These are phyloP conservation scores for Hephaestus fuliginosus DNA, from an alignment of 2,797 vertebrate species.

Conservation along the genomic window DNA sequence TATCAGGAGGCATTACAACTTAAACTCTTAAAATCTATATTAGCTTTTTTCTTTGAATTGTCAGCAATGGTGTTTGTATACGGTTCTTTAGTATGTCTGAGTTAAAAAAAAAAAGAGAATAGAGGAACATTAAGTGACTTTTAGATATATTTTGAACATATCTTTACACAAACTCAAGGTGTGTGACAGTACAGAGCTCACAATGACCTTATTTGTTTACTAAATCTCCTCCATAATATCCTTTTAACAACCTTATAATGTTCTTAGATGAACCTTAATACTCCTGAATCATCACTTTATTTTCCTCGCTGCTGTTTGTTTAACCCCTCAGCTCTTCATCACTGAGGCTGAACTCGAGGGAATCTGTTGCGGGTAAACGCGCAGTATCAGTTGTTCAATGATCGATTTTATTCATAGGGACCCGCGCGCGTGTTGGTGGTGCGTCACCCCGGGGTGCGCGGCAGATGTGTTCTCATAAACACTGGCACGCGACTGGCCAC, in stretches of 20 bases:
- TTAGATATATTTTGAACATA: neutral
- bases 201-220: neutral
- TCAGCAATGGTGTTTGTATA: neutral
- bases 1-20: neutral
- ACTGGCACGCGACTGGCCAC: slow-evolving; percentile 83
- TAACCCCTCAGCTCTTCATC: slow-evolving; percentile 12
- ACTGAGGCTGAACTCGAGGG: neutral
- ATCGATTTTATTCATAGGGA: slow-evolving; percentile 70
- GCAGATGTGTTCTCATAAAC: slow-evolving; percentile 84
- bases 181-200: neutral
- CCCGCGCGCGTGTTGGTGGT: slow-evolving; percentile 56
- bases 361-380: slow-evolving; percentile 50
- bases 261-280: neutral
- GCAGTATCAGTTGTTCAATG: slow-evolving; percentile 60
- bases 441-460: slow-evolving; percentile 67
- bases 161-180: neutral
- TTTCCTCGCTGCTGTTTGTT: slow-evolving; percentile 14
- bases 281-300: too few species aligned
- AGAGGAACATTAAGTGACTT: neutral
- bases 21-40: neutral
- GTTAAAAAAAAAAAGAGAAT: too few species aligned
- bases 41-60: neutral
- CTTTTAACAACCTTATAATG: neutral
- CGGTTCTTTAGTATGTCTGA: neutral
- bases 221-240: neutral